Percentiles rank a stretch among this genome's conserved stretches.
Conservation (phyloP, 2,888 invertebrate genomes). For the Muschampia plurimacula region DNA sequence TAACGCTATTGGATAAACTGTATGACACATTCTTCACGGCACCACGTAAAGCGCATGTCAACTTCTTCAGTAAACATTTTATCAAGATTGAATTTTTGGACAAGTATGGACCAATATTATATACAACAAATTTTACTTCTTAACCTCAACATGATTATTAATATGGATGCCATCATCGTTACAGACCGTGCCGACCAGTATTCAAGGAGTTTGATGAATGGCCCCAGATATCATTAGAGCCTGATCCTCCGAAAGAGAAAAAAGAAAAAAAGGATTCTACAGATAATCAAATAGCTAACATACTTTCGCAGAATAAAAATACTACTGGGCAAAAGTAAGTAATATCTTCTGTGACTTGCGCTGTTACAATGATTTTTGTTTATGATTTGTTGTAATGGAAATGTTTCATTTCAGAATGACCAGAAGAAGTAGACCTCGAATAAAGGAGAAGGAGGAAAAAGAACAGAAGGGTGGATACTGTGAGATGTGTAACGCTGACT, state of each 20-base stretch:
- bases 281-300: conserved; percentile 49
- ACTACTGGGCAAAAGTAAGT: conserved; percentile 68
- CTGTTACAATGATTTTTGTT: background rate
- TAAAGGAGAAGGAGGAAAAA: conserved; percentile 75
- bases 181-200: conserved; percentile 86
- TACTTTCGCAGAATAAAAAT: conserved; percentile 48
- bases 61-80: conserved; percentile 88
- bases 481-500: conserved; percentile 92
- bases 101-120: conserved; percentile 82
- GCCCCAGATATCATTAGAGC: conserved; percentile 84
- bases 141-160: conserved; percentile 23
- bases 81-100: conserved; percentile 90
- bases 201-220: conserved; percentile 88
- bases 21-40: conserved; percentile 83
- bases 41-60: conserved; percentile 85
- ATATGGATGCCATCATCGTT: conserved; percentile 44
- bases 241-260: conserved; percentile 71
- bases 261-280: conserved; percentile 64
- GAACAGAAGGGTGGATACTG: conserved; percentile 88
- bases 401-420: conserved; percentile 79
- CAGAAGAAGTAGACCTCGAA: conserved; percentile 77
- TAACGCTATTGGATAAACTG: conserved; percentile 89
- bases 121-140: conserved; percentile 46
- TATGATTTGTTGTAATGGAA: background rate
- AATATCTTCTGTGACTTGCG: background rate